Evolutionary conservation across 2,797 vertebrate genomes (phyloP).

Genomic region (Rhinogobio ventralis): DNA sequence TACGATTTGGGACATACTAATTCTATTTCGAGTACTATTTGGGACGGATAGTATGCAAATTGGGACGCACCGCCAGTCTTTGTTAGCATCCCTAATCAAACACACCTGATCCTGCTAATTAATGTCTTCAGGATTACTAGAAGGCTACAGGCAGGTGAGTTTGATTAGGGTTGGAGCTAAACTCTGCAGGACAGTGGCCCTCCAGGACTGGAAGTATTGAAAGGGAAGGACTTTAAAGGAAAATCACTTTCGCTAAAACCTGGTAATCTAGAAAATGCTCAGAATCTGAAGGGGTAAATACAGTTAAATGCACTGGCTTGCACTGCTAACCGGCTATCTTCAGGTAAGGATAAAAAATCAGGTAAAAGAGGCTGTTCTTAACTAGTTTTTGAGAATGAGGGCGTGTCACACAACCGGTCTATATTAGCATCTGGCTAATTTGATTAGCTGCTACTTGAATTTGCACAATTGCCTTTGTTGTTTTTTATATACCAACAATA

Average conservation of each 20-base stretch:
- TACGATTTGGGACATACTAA: too few species aligned
- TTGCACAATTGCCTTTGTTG: neutral
- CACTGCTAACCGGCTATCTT: neutral
- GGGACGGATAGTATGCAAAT: too few species aligned
- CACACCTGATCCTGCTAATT: too few species aligned
- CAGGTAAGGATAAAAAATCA: neutral
- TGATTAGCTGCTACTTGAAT: neutral
- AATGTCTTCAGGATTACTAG: too few species aligned
- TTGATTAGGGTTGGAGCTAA: too few species aligned
- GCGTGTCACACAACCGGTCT: neutral
- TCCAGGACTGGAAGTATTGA: too few species aligned
- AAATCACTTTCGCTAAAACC: neutral
- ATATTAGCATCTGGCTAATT: conserved; percentile 4
- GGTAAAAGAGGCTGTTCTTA: neutral
- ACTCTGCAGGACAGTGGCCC: too few species aligned
- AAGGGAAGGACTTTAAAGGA: neutral
- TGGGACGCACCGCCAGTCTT: too few species aligned
- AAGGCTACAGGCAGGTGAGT: too few species aligned
- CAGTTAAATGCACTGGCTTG: neutral
- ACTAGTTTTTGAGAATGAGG: neutral
- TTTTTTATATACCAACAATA: neutral
- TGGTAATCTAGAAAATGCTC: neutral
- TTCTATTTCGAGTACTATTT: too few species aligned
- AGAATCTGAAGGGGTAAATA: neutral
- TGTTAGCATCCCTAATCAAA: too few species aligned